Percentiles rank a stretch among this genome's conserved stretches.
phyloP scores from a whole-genome alignment of 1,140 invertebrate genomes.

The Zaprionus ornatus region DNA sequence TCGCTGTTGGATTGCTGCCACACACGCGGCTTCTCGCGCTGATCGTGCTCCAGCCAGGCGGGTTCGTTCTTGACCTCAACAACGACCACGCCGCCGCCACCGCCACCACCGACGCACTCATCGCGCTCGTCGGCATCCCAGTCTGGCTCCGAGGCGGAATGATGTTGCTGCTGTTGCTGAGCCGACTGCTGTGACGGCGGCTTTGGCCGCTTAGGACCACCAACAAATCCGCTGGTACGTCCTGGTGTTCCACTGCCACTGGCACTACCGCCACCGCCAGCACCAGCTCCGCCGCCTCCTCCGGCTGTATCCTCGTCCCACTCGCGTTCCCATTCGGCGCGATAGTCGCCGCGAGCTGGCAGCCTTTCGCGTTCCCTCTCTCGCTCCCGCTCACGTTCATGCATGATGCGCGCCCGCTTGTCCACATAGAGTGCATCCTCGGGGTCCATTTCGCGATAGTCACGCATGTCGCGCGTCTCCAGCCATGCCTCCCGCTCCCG shows the following conservation, averaged over 20 bases:
- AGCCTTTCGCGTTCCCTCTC: conserved; percentile 64
- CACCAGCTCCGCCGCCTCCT: conserved; percentile 34
- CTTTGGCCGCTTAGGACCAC: conserved; percentile 69
- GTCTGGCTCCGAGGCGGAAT: conserved; percentile 73
- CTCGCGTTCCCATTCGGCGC: conserved; percentile 74
- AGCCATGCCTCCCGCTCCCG: conserved; percentile 75
- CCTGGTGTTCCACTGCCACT: conserved; percentile 29
- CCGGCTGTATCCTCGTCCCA: conserved; percentile 65
- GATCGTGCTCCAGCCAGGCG: conserved; percentile 73
- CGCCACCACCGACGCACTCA: conserved; percentile 30
- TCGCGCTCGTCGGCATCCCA: conserved; percentile 80
- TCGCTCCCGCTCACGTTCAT: conserved; percentile 60
- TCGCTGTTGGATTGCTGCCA: conserved; percentile 57
- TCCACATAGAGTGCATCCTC: conserved; percentile 73
- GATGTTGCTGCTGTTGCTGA: conserved; percentile 58
- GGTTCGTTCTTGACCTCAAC: conserved; percentile 59
- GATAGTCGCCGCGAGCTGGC: conserved; percentile 59
- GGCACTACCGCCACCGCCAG: conserved; percentile 41
- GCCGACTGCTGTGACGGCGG: conserved; percentile 24
- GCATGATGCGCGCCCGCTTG: conserved; percentile 58
- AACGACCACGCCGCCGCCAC: conserved; percentile 4
- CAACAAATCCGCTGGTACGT: conserved; percentile 67
- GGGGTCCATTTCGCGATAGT: conserved; percentile 70
- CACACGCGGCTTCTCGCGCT: conserved; percentile 68
- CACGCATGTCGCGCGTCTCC: conserved; percentile 64